Base-by-base conservation (phyloP, 2,113 vertebrate species). In the Stercorarius parasiticus region DNA sequence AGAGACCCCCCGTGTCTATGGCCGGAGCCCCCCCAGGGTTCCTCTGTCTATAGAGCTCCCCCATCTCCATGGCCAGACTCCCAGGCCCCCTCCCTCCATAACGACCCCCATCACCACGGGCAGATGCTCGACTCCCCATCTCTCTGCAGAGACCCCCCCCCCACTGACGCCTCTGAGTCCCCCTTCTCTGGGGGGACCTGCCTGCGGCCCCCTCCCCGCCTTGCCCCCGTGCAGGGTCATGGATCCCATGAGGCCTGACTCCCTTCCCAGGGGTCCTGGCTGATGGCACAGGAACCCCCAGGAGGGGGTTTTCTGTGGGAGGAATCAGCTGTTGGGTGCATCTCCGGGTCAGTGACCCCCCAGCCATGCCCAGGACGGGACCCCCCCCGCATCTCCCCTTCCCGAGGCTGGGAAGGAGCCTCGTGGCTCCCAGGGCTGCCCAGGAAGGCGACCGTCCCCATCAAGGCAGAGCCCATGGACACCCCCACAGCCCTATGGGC, bases 371-470 rank as follows among this genome's bases (percentile, higher is more conserved):
- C 43, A 25, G 65, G 20, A 42, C 3, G 30, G 21, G 10, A 12
- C 13, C 18, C 32, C 17, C 20, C 4, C 5, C 6, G 3, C 8
- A 1, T 1, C 10, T 22, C 30, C 56, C 38, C 20, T 62, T 64
- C 15, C 42, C 4, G 1, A 34, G 22, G 17, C 34, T 47, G 70
- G 34, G 30, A 38, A 9, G n/a, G 42, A 32, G 59, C 6, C 1
- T 14, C 59, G 2, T 1, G 1, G 49, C 34, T 45, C 59, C 27
- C 40, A 32, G 27, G 59, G n/a, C 22, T 22, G 38, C 59, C 59
- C 20, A 3, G 34, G 34, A 36, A 29, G 12, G 4, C 1, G 2
- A 17, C 42, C 2, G 0, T 22, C 27, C 27, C 42, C 3, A 3
- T 10, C 3, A 11, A n/a, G 50, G 40, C 19, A 19, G n/a, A 65